Conservation (phyloP, 2,888 invertebrate genomes). For the Macaria liturata region DNA sequence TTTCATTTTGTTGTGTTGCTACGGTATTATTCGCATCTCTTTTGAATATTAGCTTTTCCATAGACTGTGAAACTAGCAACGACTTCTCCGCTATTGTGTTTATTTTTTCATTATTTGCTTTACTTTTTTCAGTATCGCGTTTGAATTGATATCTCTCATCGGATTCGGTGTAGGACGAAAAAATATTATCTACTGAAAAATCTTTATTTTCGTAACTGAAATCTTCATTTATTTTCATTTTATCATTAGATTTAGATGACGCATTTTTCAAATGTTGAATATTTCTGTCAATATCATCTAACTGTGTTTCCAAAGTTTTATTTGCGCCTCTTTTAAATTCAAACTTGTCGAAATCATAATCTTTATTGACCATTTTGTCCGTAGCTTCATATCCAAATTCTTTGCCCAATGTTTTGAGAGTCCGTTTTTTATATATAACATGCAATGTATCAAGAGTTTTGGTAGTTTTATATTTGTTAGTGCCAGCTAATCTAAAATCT, state of each 20-base stretch:
- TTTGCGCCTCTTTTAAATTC: constrained; percentile 6
- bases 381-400: background rate
- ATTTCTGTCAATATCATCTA: background rate
- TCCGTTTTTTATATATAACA: constrained; percentile 9
- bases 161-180: too few relatives aligned
- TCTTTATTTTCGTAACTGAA: too few relatives aligned
- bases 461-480: background rate
- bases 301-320: background rate
- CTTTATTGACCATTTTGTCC: too few relatives aligned
- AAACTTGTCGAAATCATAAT: background rate
- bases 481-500: background rate
- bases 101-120: too few relatives aligned
- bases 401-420: constrained; percentile 5
- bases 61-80: too few relatives aligned
- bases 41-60: too few relatives aligned
- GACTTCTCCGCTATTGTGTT: too few relatives aligned
- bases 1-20: background rate
- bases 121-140: too few relatives aligned
- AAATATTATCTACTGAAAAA: too few relatives aligned
- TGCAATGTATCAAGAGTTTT: background rate
- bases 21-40: background rate
- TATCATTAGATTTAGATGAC: background rate
- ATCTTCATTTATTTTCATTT: background rate
- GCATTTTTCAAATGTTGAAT: too few relatives aligned
- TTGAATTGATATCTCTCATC: too few relatives aligned